phyloP scores from a whole-genome alignment of 2,797 vertebrate species.

The Cuniculus paca region DNA sequence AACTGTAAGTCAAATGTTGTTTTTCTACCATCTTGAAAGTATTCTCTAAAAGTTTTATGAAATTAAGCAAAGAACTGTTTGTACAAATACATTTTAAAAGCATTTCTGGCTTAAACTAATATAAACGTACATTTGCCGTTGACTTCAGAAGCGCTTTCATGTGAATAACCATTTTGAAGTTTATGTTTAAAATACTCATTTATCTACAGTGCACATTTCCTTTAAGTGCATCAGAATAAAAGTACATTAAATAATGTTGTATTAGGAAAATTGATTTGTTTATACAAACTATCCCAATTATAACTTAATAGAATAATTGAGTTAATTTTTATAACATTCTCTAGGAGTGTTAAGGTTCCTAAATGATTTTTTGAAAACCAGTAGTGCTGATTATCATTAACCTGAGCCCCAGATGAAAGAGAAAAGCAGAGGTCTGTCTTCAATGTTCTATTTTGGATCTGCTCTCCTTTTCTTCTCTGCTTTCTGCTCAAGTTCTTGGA shows the following conservation, averaged over 20 bases:
- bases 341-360: not conserved
- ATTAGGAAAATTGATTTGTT: slow-evolving; percentile 54
- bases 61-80: slow-evolving; percentile 72
- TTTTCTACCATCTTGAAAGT: slow-evolving; percentile 45
- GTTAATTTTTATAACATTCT: slow-evolving; percentile 18
- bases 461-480: not conserved
- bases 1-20: slow-evolving; percentile 67
- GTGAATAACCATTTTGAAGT: slow-evolving; percentile 50
- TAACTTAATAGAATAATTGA: not conserved
- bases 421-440: not conserved
- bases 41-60: slow-evolving; percentile 52
- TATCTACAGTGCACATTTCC: slow-evolving; percentile 34
- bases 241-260: slow-evolving; percentile 37
- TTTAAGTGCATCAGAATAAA: slow-evolving; percentile 41
- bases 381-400: not conserved
- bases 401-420: not conserved
- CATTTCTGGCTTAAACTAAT: slow-evolving; percentile 50
- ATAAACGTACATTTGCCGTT: slow-evolving; percentile 42
- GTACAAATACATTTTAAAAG: slow-evolving; percentile 67
- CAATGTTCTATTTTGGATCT: fast-evolving
- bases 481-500: not conserved
- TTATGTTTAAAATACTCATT: slow-evolving; percentile 44
- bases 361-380: not conserved
- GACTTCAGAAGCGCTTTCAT: slow-evolving; percentile 53
- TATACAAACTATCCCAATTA: slow-evolving; percentile 43